Conservation (phyloP, 2,888 invertebrate species). For the Andrena bucephala region DNA sequence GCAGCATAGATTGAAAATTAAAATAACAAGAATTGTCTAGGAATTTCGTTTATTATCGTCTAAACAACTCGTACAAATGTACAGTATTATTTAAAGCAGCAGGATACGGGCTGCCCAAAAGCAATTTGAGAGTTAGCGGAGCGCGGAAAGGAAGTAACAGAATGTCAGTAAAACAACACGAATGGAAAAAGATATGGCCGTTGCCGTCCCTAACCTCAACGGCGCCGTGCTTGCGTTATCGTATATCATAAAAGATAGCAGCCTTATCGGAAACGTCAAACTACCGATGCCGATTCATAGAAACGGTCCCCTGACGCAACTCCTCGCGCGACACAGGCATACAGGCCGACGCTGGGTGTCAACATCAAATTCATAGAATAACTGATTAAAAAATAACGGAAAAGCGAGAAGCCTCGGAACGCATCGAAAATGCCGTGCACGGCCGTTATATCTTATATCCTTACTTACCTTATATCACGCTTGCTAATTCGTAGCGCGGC, state of each 20-base stretch:
- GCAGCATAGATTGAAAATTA: not conserved
- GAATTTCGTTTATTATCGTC: not conserved
- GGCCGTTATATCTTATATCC: not conserved
- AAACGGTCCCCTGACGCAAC: too few species aligned
- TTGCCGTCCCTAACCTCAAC: conserved; percentile 43
- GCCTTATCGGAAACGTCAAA: conserved; percentile 21
- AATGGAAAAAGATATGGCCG: conserved; percentile 29
- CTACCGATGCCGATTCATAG: not conserved
- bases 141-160: not conserved
- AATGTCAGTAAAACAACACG: not conserved
- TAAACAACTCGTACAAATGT: too few species aligned
- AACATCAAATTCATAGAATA: not conserved
- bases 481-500: not conserved
- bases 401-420: not conserved
- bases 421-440: not conserved
- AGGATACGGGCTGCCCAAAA: not conserved
- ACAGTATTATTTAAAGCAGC: too few species aligned
- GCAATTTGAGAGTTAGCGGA: not conserved
- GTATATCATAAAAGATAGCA: conserved; percentile 13
- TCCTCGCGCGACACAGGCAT: not conserved
- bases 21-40: not conserved
- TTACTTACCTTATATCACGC: not conserved
- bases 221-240: conserved; percentile 7
- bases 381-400: not conserved
- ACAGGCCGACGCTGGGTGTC: conserved; percentile 13